Evolutionary conservation across 1,140 invertebrate species (phyloP), one percentile per base, ranked within the genome.

Genomic region (Rhagoletis pomonella): DNA sequence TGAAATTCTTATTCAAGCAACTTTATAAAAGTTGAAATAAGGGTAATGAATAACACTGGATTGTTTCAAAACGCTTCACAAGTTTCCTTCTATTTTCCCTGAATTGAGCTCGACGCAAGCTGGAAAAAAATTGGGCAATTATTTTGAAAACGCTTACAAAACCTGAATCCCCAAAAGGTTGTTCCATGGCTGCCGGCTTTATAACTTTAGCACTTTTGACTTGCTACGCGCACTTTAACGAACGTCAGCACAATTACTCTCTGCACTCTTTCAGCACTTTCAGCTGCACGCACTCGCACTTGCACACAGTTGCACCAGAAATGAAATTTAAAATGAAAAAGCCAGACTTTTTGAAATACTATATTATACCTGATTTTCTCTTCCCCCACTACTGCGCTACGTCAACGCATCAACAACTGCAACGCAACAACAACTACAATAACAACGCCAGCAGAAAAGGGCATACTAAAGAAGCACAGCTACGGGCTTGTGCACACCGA

Each of bases 401-500:
- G 3, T 39, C 12, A 44, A 39, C 39, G 10, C 42, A 17, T 44
- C 17, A n/a, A 73, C 44, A 73, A 73, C 17, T 9, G 2, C 44
- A 73, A 81, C 47, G 55, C n/a, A 19, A 6, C 73, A 73, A 73
- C 44, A 67, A 67, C 64, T 29, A 1, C 64, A 67, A 77, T 17
- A 50, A 42, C 44, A 77, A 39, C 29, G 93, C 96, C 89, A 88
- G 96, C 97, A 90, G 97, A 98, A 93, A 97, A 97, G 93, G 97
- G 97, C 89, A 96, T 98, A 92, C 96, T 98, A 93, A 98, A 98
- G 94, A 97, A 97, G 93, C 96, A 96, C 91, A 95, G 95, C 89
- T 97, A 97, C 90, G 96, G 96, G 90, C 95, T 96, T 90, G 95
- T 96, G 90, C 94, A 94, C 91, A 93, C 93, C 88, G 95, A 95